These are phyloP conservation scores for Apocrypta bakeri DNA, from an alignment of 1,140 invertebrate species.

Conservation along the genomic window DNA sequence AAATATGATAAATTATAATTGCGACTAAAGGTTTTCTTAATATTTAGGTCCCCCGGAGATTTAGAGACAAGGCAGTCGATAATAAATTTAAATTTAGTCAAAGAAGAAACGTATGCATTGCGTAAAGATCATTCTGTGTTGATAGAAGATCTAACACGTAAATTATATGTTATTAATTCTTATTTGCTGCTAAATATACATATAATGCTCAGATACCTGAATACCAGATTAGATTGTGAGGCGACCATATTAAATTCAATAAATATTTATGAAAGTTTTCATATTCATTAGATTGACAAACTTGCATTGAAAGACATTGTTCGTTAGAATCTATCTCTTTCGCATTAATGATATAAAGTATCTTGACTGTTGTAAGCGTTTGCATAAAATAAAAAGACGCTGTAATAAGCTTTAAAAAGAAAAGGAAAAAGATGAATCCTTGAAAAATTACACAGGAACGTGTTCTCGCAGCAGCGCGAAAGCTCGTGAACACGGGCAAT, in stretches of 20 bases:
- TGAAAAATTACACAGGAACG: too few species aligned
- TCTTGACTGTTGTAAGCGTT: too few species aligned
- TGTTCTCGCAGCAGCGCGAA: too few species aligned
- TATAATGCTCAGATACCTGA: conserved; percentile 20
- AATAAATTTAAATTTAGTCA: background rate
- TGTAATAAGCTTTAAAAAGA: too few species aligned
- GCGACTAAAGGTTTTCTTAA: background rate
- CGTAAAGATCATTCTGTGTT: conserved; percentile 5
- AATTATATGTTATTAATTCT: background rate
- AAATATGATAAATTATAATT: background rate
- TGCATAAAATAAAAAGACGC: too few species aligned
- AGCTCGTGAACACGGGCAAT: background rate
- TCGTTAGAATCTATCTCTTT: too few species aligned
- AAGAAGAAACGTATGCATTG: background rate
- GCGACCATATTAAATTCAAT: background rate
- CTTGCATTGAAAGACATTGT: background rate
- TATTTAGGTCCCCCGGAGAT: too few species aligned
- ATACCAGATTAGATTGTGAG: conserved; percentile 16
- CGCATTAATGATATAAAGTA: too few species aligned
- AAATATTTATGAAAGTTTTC: conserved; percentile 21
- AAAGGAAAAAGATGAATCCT: too few species aligned
- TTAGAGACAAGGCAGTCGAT: background rate
- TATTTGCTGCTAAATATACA: conserved; percentile 27
- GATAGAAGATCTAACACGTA: background rate
- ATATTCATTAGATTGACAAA: conserved; percentile 40